phyloP scores from a whole-genome alignment of 2,888 invertebrate species.

The Dione vanillae region DNA sequence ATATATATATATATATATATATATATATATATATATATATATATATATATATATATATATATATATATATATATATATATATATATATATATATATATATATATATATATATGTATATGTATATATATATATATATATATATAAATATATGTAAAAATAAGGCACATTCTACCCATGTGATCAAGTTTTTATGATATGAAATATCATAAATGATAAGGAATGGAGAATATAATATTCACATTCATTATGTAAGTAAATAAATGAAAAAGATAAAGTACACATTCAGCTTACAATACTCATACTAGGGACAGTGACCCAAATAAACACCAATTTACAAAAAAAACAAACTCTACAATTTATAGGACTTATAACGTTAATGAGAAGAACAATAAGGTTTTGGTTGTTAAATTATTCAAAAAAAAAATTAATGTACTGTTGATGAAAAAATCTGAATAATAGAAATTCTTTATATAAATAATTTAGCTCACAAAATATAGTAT shows the following conservation, averaged over 20 bases:
- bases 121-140: too few relatives aligned
- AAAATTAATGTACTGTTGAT: neutral
- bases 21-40: too few relatives aligned
- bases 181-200: conserved; percentile 23
- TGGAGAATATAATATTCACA: conserved; percentile 12
- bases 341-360: conserved; percentile 27
- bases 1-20: too few relatives aligned
- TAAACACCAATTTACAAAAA: conserved; percentile 28
- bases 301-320: conserved; percentile 36
- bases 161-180: neutral
- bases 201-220: conserved; percentile 28
- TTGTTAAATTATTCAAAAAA: neutral
- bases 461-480: neutral
- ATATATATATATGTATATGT: too few relatives aligned
- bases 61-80: too few relatives aligned
- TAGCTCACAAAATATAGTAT: conserved; percentile 2
- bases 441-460: neutral
- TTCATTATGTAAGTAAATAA: conserved; percentile 29
- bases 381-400: neutral
- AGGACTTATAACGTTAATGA: too few relatives aligned
- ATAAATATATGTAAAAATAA: neutral
- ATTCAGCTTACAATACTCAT: conserved; percentile 5
- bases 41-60: too few relatives aligned
- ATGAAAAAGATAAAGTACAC: conserved; percentile 18
- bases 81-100: too few relatives aligned